These are phyloP conservation scores for Pachypeltis micranthus DNA, from an alignment of 1,140 invertebrate genomes.

Conservation along the genomic window DNA sequence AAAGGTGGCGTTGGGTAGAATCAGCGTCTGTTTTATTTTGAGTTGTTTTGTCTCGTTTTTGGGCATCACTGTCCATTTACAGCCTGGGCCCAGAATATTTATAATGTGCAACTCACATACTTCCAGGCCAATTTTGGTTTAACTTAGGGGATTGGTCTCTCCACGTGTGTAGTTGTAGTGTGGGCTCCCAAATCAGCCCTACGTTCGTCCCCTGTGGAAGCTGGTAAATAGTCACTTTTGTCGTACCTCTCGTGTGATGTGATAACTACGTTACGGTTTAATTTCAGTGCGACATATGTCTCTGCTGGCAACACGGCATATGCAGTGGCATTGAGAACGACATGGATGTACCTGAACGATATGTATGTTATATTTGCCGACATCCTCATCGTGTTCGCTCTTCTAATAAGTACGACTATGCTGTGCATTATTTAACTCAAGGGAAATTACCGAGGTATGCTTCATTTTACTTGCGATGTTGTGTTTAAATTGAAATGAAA, in stretches of 20 bases:
- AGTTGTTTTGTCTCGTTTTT: too few relatives aligned
- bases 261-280: constrained; percentile 12
- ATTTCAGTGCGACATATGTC: constrained; percentile 75
- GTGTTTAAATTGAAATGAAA: too few relatives aligned
- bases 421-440: constrained; percentile 77
- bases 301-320: constrained; percentile 87
- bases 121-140: neutral
- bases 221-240: neutral
- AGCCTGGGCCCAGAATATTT: too few relatives aligned
- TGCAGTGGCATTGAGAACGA: constrained; percentile 75
- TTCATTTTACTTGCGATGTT: too few relatives aligned
- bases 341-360: constrained; percentile 74
- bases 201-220: neutral
- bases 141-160: neutral
- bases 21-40: too few relatives aligned
- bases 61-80: too few relatives aligned
- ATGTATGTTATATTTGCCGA: constrained; percentile 76
- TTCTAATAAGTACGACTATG: constrained; percentile 61
- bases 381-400: constrained; percentile 58
- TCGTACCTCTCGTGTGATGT: neutral
- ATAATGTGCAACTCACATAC: neutral
- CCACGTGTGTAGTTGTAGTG: neutral
- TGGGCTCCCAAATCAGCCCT: too few relatives aligned
- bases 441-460: constrained; percentile 60
- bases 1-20: too few relatives aligned